These are phyloP conservation scores for Brachypterus glaber DNA, from an alignment of 2,888 invertebrate genomes.

Conservation along the genomic window DNA sequence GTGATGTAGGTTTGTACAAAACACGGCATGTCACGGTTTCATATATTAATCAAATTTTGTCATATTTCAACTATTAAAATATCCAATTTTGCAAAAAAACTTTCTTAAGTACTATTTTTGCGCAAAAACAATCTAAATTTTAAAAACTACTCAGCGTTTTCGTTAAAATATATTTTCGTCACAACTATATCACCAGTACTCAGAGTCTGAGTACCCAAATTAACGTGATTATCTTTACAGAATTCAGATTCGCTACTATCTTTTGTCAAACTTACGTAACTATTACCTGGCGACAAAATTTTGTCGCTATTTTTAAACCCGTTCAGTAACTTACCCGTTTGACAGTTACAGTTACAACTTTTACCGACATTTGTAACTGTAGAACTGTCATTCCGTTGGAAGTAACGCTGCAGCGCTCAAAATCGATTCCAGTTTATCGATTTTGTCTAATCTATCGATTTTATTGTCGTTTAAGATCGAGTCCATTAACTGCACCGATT, in stretches of 20 bases:
- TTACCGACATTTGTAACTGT: conserved; percentile 41
- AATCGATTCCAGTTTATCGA: conserved; percentile 79
- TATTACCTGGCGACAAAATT: conserved; percentile 34
- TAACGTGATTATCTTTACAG: conserved; percentile 43
- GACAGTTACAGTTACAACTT: conserved; percentile 44
- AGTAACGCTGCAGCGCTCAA: conserved; percentile 68
- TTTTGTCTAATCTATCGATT: conserved; percentile 77
- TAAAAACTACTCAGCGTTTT: conserved; percentile 30
- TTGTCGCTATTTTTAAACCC: conserved; percentile 30
- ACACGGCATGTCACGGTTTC: no score
- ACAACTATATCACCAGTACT: conserved; percentile 90
- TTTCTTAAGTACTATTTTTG: no score
- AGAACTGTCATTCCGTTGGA: conserved; percentile 38
- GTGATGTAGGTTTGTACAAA: no score
- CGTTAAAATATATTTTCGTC: conserved; percentile 60
- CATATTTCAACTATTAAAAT: no score
- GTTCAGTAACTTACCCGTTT: conserved; percentile 31
- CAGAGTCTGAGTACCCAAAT: conserved; percentile 70
- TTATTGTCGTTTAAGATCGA: conserved; percentile 71
- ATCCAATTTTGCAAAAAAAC: no score
- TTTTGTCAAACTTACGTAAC: conserved; percentile 28
- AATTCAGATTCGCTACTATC: conserved; percentile 36
- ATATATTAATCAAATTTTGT: no score
- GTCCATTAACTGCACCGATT: conserved; percentile 84
- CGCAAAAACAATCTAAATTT: no score